A percentile compares a stretch with the other conserved stretches of the same genome.
Conservation (phyloP, 2,797 vertebrate species). For the Tragelaphus oryx region DNA sequence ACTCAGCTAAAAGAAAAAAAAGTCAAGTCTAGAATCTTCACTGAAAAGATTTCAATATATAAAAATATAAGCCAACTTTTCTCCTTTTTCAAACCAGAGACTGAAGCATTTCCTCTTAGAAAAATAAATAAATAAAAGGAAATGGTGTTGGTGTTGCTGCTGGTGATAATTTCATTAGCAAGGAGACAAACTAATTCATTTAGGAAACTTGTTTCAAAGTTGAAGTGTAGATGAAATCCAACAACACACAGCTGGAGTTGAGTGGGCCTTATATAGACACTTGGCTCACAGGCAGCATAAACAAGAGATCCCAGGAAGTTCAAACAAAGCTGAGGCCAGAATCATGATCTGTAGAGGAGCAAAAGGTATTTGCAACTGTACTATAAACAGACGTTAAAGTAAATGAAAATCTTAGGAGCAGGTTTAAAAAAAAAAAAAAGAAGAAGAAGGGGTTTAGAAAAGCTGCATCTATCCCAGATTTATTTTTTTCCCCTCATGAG, state of each 20-base stretch:
- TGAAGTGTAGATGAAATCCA: conserved; percentile 49
- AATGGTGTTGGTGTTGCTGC: conserved; percentile 41
- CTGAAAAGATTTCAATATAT: not conserved
- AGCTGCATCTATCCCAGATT: not conserved
- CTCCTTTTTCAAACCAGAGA: conserved; percentile 14
- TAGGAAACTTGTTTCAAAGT: conserved; percentile 55
- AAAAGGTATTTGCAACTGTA: conserved; percentile 26
- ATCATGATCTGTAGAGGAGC: conserved; percentile 10
- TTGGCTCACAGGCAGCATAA: conserved; percentile 50
- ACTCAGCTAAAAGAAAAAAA: not conserved
- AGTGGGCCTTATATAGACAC: conserved; percentile 34
- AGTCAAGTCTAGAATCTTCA: conserved; percentile 5
- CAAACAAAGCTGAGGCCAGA: conserved; percentile 25
- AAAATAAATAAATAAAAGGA: conserved; percentile 55
- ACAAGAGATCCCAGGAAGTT: conserved; percentile 48
- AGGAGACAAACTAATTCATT: conserved; percentile 55
- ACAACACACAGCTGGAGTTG: conserved; percentile 32
- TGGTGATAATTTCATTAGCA: conserved; percentile 49
- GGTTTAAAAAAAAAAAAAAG: not conserved
- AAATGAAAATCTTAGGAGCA: conserved; percentile 16
- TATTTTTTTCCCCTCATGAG: not conserved
- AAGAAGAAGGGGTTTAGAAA: conserved; percentile 3
- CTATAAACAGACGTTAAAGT: conserved; percentile 10
- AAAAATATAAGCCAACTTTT: not conserved
- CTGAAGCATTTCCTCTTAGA: conserved; percentile 3